These are phyloP conservation scores for Zosterops lateralis DNA, from an alignment of 2,113 vertebrate genomes.

Conservation along the genomic window DNA sequence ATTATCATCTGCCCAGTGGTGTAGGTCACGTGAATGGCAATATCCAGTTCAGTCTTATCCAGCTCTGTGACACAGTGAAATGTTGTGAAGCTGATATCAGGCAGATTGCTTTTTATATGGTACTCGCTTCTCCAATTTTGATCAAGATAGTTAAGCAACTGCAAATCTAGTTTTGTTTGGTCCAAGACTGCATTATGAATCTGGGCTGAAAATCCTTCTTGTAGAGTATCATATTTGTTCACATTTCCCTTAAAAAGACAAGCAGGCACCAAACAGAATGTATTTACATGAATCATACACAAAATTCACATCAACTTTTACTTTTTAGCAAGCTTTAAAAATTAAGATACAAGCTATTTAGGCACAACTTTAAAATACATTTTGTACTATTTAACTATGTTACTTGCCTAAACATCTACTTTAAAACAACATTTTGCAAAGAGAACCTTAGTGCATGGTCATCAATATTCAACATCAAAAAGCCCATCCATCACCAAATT, in stretches of 20 bases:
- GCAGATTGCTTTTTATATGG: slow-evolving; percentile 77
- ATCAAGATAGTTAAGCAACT: slow-evolving; percentile 86
- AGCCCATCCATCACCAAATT: background rate
- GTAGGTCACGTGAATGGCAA: slow-evolving; percentile 88
- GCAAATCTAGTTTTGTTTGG: slow-evolving; percentile 81
- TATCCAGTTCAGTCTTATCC: slow-evolving; percentile 85
- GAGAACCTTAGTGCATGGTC: background rate
- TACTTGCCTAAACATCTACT: background rate
- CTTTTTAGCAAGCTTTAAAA: background rate
- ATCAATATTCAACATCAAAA: background rate
- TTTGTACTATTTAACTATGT: background rate
- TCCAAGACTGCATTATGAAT: slow-evolving; percentile 87
- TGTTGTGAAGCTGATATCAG: slow-evolving; percentile 90
- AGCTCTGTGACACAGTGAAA: slow-evolving; percentile 79
- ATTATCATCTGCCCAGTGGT: slow-evolving; percentile 83
- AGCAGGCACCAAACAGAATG: background rate
- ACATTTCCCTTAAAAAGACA: slow-evolving; percentile 74
- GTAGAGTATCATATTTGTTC: slow-evolving; percentile 66
- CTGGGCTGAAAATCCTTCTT: slow-evolving; percentile 87
- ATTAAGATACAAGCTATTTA: background rate
- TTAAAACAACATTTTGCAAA: background rate
- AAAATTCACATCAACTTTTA: background rate
- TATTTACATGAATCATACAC: background rate
- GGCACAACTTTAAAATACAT: background rate
- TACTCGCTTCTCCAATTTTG: slow-evolving; percentile 89